phyloP scores from a whole-genome alignment of 2,888 invertebrate genomes.

The Meiosimyza decipiens region DNA sequence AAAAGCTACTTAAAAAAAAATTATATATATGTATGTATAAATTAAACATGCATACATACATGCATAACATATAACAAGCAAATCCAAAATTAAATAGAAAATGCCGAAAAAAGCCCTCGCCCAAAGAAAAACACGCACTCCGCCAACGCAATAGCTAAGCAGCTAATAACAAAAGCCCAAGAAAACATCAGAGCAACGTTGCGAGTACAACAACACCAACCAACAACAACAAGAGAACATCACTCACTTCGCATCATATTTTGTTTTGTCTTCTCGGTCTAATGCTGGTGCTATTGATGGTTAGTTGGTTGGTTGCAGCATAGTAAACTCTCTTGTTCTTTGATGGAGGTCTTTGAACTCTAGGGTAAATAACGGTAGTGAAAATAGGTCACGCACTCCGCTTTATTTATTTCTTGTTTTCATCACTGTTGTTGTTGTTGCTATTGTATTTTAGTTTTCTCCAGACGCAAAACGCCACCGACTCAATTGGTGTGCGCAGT shows the following conservation, averaged over 20 bases:
- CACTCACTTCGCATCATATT: constrained; percentile 4
- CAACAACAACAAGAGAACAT: not conserved
- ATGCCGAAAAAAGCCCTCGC: not conserved
- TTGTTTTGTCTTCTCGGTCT: not conserved
- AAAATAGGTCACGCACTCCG: constrained; percentile 60
- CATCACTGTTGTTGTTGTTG: not conserved
- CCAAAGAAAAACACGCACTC: constrained; percentile 4
- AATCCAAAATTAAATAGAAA: not conserved
- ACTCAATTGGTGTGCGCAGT: too few relatives aligned
- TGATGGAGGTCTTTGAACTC: constrained; percentile 62
- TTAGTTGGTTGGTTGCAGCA: not conserved
- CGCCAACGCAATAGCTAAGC: not conserved
- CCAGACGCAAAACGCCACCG: not conserved
- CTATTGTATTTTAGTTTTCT: not conserved
- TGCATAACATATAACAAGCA: too few relatives aligned
- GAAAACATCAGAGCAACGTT: too few relatives aligned
- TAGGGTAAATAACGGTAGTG: constrained; percentile 49
- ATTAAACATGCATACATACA: too few relatives aligned
- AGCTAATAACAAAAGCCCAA: too few relatives aligned
- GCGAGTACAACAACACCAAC: not conserved
- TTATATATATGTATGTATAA: too few relatives aligned
- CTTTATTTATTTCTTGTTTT: constrained; percentile 14
- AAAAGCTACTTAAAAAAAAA: too few relatives aligned
- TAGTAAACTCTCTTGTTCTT: not conserved
- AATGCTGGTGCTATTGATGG: not conserved